A percentile compares a stretch with the other conserved stretches of the same genome.
Evolutionary conservation across 2,888 invertebrate species (phyloP).

Genomic region (Cenopis cana): DNA sequence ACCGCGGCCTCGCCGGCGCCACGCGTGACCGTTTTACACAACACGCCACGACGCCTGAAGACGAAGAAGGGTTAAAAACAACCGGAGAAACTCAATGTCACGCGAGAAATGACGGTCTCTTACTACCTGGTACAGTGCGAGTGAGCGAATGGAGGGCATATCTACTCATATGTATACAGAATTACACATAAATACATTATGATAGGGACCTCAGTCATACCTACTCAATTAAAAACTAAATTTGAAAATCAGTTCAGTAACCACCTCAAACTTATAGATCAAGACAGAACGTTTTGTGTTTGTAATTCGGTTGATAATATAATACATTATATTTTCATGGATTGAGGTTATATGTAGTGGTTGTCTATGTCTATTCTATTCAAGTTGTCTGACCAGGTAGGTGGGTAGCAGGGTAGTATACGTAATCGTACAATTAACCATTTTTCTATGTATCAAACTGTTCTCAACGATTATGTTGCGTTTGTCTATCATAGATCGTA

Average conservation of each 20-base stretch:
- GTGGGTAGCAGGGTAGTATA: too few species aligned
- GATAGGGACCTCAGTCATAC: background rate
- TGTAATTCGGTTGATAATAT: too few species aligned
- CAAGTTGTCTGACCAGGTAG: too few species aligned
- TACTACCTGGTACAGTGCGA: background rate
- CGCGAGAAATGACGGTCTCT: background rate
- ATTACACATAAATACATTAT: background rate
- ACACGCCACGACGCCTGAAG: slow-evolving; percentile 46
- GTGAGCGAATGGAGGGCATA: background rate
- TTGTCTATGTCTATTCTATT: too few species aligned
- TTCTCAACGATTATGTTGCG: background rate
- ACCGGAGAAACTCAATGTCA: background rate
- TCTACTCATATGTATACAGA: background rate
- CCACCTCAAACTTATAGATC: background rate
- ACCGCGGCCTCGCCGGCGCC: slow-evolving; percentile 55
- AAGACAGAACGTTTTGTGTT: background rate
- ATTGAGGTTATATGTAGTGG: too few species aligned
- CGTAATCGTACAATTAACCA: too few species aligned
- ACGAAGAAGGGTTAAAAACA: background rate
- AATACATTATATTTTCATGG: background rate
- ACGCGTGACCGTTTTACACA: slow-evolving; percentile 52
- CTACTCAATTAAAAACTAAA: too few species aligned
- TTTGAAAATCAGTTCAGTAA: background rate
- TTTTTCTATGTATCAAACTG: too few species aligned
- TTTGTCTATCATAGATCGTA: background rate